A percentile compares a stretch with the other conserved stretches of the same genome.
Conservation (phyloP, 2,797 vertebrate species). For the Myotis planiceps region DNA sequence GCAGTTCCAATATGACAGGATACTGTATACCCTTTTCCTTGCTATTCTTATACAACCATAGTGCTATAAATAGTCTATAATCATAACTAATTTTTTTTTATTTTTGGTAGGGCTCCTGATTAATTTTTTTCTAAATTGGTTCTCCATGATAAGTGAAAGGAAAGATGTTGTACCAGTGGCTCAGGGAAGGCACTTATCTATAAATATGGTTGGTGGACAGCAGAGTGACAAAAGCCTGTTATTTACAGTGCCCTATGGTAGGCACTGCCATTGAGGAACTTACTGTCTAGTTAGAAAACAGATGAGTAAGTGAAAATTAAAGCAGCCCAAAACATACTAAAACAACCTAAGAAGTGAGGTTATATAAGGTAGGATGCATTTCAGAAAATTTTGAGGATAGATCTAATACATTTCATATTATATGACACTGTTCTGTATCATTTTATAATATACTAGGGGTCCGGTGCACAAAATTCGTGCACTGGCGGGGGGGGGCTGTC, state of each 20-base stretch:
- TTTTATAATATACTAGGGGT: not conserved
- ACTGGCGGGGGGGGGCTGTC: too few species aligned
- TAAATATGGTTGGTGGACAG: not conserved
- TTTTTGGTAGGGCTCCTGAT: conserved; percentile 47
- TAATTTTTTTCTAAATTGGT: conserved; percentile 61
- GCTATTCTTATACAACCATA: not conserved
- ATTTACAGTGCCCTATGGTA: not conserved
- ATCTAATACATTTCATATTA: not conserved
- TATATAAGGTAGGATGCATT: not conserved
- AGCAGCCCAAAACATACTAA: not conserved
- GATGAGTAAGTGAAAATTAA: conserved; percentile 37
- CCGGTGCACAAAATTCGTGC: too few species aligned
- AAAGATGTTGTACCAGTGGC: conserved; percentile 35
- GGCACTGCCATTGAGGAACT: not conserved
- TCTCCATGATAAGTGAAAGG: not conserved
- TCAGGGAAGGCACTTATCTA: not conserved
- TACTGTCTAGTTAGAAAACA: not conserved
- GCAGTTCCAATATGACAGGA: conserved; percentile 17
- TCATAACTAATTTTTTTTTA: conserved; percentile 64
- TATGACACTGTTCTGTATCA: not conserved
- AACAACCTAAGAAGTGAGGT: not conserved
- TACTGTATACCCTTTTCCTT: conserved; percentile 39
- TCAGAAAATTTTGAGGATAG: not conserved
- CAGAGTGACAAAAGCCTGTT: not conserved
- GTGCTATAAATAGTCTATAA: conserved; percentile 20